These are phyloP conservation scores for Drosophila arawakana DNA, from an alignment of 1,140 invertebrate genomes.

Conservation along the genomic window DNA sequence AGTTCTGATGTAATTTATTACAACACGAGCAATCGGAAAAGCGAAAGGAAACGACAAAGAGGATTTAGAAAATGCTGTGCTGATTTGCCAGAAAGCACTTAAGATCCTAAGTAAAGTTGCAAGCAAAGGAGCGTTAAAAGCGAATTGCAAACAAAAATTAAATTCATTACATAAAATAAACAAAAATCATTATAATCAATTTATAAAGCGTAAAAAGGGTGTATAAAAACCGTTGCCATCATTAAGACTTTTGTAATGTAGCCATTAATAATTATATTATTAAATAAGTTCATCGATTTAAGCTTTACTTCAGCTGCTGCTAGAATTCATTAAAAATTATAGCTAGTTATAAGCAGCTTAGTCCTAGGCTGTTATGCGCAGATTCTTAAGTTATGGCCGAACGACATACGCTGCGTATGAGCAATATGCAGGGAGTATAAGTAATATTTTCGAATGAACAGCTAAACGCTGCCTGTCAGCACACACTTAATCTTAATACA, in stretches of 20 bases:
- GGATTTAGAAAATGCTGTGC: constrained; percentile 15
- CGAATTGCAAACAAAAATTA: constrained; percentile 1
- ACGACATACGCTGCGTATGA: constrained; percentile 16
- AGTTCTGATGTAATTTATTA: constrained; percentile 43
- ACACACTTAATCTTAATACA: constrained; percentile 20
- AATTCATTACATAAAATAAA: neutral
- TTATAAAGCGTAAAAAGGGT: neutral
- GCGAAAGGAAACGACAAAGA: constrained; percentile 3
- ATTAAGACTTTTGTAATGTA: no score
- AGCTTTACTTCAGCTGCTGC: no score
- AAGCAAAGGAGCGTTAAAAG: neutral
- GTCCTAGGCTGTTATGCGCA: no score
- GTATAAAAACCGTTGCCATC: no score
- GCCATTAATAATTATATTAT: no score
- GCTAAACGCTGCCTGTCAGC: constrained; percentile 28
- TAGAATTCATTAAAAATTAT: no score
- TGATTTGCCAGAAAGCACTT: constrained; percentile 17
- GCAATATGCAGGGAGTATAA: constrained; percentile 15
- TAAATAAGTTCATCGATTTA: no score
- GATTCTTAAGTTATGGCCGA: neutral
- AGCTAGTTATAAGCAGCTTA: neutral
- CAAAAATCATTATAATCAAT: neutral
- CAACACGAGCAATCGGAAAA: constrained; percentile 14
- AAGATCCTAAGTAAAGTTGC: constrained; percentile 13
- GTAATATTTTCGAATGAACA: constrained; percentile 28